Conservation (phyloP, 2,888 invertebrate species). For the Leptinotarsa juncta region DNA sequence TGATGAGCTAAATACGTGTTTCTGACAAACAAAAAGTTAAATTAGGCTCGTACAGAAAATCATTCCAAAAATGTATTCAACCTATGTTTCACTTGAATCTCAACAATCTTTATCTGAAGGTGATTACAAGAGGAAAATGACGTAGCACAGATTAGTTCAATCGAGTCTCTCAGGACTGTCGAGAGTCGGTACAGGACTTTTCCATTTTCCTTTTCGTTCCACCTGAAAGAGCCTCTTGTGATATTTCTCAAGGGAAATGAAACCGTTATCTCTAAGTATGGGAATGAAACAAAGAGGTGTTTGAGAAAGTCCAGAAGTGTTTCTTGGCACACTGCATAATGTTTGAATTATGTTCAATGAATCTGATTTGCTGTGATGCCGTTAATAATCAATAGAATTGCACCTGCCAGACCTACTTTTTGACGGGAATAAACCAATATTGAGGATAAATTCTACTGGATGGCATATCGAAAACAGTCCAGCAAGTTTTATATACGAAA, state of each 20-base stretch:
- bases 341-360: neutral
- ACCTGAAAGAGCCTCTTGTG: slow-evolving; percentile 5
- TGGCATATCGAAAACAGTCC: too few relatives aligned
- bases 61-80: too few relatives aligned
- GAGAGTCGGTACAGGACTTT: slow-evolving; percentile 2
- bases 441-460: too few relatives aligned
- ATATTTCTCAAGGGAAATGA: slow-evolving; percentile 1
- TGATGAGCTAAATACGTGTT: too few relatives aligned
- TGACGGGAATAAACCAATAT: too few relatives aligned
- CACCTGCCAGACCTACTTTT: neutral
- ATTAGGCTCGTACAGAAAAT: too few relatives aligned
- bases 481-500: too few relatives aligned
- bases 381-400: neutral
- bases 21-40: too few relatives aligned
- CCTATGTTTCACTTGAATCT: too few relatives aligned
- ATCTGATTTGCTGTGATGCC: neutral
- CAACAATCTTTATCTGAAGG: neutral
- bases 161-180: slow-evolving; percentile 1
- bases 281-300: neutral
- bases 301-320: neutral
- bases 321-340: neutral
- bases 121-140: slow-evolving; percentile 1
- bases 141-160: neutral
- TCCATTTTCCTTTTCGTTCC: slow-evolving; percentile 1
- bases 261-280: neutral